phyloP scores from a whole-genome alignment of 2,797 vertebrate genomes.

The Australoheros facetus region DNA sequence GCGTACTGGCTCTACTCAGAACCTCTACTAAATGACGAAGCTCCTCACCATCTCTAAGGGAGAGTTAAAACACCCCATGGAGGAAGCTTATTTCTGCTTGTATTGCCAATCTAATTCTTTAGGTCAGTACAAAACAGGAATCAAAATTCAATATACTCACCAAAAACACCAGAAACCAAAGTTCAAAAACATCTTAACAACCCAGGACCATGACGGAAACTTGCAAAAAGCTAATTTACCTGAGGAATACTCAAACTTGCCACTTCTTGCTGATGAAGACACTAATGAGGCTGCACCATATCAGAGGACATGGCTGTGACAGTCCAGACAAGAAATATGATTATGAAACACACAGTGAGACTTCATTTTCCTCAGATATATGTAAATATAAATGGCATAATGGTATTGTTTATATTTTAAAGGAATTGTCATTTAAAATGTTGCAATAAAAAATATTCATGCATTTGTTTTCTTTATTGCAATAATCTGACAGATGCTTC shows the following conservation, averaged over 20 bases:
- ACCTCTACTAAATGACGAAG: not conserved
- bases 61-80: not conserved
- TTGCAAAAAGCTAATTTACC: not conserved
- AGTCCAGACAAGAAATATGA: too few relatives aligned
- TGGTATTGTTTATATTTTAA: too few relatives aligned
- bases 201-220: too few relatives aligned
- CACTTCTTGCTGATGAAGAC: not conserved
- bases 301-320: not conserved
- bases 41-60: not conserved
- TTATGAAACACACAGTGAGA: too few relatives aligned
- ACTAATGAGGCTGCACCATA: not conserved
- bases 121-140: not conserved
- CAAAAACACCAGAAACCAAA: not conserved
- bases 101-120: not conserved
- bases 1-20: not conserved
- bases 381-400: too few relatives aligned
- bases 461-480: too few relatives aligned
- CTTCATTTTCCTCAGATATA: too few relatives aligned
- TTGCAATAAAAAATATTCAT: too few relatives aligned
- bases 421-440: too few relatives aligned
- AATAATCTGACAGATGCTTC: too few relatives aligned
- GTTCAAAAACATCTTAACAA: not conserved
- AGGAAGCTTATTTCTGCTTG: not conserved
- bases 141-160: not conserved
- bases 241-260: not conserved